phyloP scores from a whole-genome alignment of 2,888 invertebrate species.

The Amiota minor region DNA sequence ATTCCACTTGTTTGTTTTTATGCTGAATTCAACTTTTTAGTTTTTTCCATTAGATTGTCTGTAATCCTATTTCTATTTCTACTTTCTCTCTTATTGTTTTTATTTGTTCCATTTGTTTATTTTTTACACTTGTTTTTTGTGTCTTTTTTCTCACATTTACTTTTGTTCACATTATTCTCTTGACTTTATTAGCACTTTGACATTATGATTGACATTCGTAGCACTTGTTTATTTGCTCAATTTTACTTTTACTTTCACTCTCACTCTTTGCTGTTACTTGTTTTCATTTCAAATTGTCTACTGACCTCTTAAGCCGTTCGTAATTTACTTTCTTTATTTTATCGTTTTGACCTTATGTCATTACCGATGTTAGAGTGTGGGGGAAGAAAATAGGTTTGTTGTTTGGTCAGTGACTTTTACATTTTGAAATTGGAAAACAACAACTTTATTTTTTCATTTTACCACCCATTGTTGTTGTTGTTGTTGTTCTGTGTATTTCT shows the following conservation, averaged over 20 bases:
- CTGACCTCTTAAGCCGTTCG: constrained; percentile 22
- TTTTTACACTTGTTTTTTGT: background rate
- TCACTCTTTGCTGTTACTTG: constrained; percentile 32
- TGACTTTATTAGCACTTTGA: constrained; percentile 53
- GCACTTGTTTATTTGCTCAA: constrained; percentile 50
- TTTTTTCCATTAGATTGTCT: constrained; percentile 57
- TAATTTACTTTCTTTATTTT: constrained; percentile 21
- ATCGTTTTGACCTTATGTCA: constrained; percentile 27
- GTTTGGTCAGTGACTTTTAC: constrained; percentile 10
- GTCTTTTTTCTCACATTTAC: background rate
- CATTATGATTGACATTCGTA: constrained; percentile 64
- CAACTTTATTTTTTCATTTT: constrained; percentile 28
- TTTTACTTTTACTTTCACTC: constrained; percentile 43
- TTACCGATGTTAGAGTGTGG: background rate
- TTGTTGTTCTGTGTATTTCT: constrained; percentile 7
- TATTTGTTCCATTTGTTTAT: constrained; percentile 14
- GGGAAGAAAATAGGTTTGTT: no score
- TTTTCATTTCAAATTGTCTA: background rate
- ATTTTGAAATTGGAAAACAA: constrained; percentile 52
- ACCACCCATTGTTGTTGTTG: constrained; percentile 11
- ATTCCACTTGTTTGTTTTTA: background rate
- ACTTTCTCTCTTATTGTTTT: constrained; percentile 57
- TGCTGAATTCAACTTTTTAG: constrained; percentile 34
- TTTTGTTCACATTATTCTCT: constrained; percentile 37
- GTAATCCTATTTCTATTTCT: constrained; percentile 64